phyloP scores from a whole-genome alignment of 2,797 vertebrate species.

The Chelon auratus region DNA sequence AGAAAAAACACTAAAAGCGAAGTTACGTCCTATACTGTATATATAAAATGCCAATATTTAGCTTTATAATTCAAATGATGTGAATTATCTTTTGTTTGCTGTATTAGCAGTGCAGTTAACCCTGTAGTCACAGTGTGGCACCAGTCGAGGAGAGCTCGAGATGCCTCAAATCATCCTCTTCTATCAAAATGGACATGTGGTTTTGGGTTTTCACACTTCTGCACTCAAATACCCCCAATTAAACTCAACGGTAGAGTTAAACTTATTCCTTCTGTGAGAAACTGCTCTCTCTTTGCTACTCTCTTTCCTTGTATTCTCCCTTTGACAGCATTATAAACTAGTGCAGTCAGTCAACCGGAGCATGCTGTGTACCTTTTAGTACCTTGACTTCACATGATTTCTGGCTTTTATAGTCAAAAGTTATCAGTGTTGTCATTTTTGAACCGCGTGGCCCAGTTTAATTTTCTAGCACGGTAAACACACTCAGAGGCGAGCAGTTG shows the following conservation, averaged over 20 bases:
- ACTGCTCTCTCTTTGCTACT: not conserved
- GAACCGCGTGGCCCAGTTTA: constrained; percentile 25
- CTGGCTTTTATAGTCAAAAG: constrained; percentile 19
- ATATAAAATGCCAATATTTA: not conserved
- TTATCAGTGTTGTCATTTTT: constrained; percentile 28
- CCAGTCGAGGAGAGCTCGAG: not conserved
- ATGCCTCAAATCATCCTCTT: not conserved
- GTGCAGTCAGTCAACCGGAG: not conserved
- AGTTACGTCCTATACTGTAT: too few relatives aligned
- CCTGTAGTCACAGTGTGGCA: not conserved
- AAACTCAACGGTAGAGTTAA: not conserved
- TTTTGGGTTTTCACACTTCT: too few relatives aligned
- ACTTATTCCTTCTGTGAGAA: not conserved
- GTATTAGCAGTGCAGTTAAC: not conserved
- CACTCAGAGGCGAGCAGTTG: constrained; percentile 28
- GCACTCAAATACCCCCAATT: too few relatives aligned
- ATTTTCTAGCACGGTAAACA: constrained; percentile 34
- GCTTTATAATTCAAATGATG: not conserved
- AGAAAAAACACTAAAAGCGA: too few relatives aligned
- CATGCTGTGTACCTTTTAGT: not conserved
- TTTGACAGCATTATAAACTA: constrained; percentile 6
- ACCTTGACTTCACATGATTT: constrained; percentile 6
- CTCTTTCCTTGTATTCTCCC: not conserved
- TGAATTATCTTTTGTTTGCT: not conserved
- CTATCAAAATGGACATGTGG: not conserved